phyloP scores from a whole-genome alignment of 1,140 invertebrate species.

The Hormaphis cornu region DNA sequence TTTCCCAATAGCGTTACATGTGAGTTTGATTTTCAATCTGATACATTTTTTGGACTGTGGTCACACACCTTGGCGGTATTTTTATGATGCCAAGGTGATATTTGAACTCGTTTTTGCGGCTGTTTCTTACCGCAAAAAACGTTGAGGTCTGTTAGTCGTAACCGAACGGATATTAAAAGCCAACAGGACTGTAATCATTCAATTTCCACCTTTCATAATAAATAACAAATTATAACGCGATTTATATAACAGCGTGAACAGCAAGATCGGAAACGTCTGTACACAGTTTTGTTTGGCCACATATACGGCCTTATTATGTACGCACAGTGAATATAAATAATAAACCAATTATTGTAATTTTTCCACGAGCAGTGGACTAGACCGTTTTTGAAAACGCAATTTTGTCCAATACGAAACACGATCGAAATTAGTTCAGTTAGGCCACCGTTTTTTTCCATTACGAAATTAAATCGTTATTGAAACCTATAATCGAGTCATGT shows the following conservation, averaged over 20 bases:
- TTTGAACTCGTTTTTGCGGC: neutral
- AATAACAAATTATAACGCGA: neutral
- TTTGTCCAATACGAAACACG: too few relatives aligned
- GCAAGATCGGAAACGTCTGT: too few relatives aligned
- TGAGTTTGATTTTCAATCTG: neutral
- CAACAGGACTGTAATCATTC: neutral
- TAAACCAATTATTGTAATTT: too few relatives aligned
- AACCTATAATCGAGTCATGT: too few relatives aligned
- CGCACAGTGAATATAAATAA: too few relatives aligned
- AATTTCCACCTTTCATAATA: neutral
- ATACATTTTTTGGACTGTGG: neutral
- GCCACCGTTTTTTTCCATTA: too few relatives aligned
- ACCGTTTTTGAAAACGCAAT: too few relatives aligned
- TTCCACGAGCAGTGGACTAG: too few relatives aligned
- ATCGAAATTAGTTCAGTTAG: too few relatives aligned
- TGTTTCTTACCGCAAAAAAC: constrained; percentile 1
- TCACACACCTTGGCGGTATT: neutral
- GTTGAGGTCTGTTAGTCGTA: neutral
- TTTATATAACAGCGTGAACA: neutral
- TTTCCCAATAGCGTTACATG: neutral
- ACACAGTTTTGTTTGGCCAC: too few relatives aligned
- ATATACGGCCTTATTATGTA: too few relatives aligned
- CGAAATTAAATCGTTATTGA: too few relatives aligned
- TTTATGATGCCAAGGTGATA: neutral
- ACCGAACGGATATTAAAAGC: neutral